A percentile compares a stretch with the other conserved stretches of the same genome.
phyloP scores from a whole-genome alignment of 2,888 invertebrate species.

The Hymenopus coronatus region DNA sequence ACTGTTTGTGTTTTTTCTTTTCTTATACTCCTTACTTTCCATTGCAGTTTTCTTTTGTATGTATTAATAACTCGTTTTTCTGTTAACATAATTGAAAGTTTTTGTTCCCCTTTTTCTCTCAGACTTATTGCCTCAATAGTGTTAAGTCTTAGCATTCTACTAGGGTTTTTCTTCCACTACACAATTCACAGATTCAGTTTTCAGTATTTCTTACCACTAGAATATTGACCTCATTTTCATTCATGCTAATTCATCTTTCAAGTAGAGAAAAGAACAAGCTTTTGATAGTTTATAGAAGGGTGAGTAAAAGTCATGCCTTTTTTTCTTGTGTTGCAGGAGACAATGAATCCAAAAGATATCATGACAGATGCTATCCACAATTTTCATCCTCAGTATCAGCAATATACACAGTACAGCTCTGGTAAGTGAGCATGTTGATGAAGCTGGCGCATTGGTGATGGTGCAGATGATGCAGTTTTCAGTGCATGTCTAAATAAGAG shows the following conservation, averaged over 20 bases:
- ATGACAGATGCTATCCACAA: conserved; percentile 99
- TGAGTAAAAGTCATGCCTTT: not conserved
- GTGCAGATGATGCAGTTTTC: not conserved
- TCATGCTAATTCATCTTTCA: not conserved
- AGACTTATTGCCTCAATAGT: no score
- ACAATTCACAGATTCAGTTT: not conserved
- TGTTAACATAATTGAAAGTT: no score
- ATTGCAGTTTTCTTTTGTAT: no score
- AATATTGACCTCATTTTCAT: not conserved
- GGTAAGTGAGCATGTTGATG: conserved; percentile 57
- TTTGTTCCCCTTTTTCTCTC: no score
- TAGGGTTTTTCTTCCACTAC: no score
- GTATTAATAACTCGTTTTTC: no score
- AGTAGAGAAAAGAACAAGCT: not conserved
- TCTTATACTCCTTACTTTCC: no score
- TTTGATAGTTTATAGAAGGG: no score
- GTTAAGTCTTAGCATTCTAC: no score
- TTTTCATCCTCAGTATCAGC: conserved; percentile 99
- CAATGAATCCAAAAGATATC: conserved; percentile 98
- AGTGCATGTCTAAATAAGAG: not conserved
- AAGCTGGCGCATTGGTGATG: not conserved
- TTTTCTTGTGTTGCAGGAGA: conserved; percentile 64
- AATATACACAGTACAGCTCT: conserved; percentile 96
- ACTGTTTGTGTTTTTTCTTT: no score
- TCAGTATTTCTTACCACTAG: not conserved